Evolutionary conservation across 1,140 invertebrate species (phyloP), one percentile per base, ranked within the genome.

Genomic region (Drosophila nebulosa): DNA sequence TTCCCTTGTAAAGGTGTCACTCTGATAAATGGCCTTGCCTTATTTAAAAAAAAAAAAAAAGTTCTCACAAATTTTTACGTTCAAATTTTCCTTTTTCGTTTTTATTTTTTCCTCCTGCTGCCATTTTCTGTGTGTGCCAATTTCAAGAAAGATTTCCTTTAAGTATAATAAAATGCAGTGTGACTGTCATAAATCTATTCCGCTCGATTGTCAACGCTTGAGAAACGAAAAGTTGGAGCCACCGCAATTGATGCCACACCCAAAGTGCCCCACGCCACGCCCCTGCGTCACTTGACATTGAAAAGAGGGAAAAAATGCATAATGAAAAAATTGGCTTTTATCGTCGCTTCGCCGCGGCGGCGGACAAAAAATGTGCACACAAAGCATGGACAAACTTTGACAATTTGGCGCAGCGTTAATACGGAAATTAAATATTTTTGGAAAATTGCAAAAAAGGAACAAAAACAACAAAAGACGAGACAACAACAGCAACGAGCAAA

Each of bases 81-180:
- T 21, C 12, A 46, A 21, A 16, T 16, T 2, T 46, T 46, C 9
- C 9, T 46, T 73, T 73, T 73, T 36, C 71, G 30, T 61, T n/a
- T n/a, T n/a, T n/a, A n/a, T n/a, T n/a, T n/a, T n/a, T n/a, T n/a
- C n/a, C n/a, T n/a, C n/a, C n/a, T n/a, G n/a, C 50, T 56, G 46
- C 56, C 69, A 71, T 78, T 73, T 62, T 83, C 69, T 78, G 81
- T 88, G 83, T 78, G 81, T 88, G 83, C 81, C 83, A 88, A 75
- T 86, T 88, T 78, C 74, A 64, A 72, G 70, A 86, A 83, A 86
- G 74, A 86, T 86, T 88, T 83, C 78, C 83, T 86, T 73, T 88
- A 86, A 88, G 83, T 86, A 80, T 86, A 86, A 86, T 86, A 86
- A 86, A 86, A 86, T 86, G 83, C 83, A 86, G 74, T 86, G 78